phyloP scores from a whole-genome alignment of 2,113 vertebrate genomes.

The Cynoglossus semilaevis region DNA sequence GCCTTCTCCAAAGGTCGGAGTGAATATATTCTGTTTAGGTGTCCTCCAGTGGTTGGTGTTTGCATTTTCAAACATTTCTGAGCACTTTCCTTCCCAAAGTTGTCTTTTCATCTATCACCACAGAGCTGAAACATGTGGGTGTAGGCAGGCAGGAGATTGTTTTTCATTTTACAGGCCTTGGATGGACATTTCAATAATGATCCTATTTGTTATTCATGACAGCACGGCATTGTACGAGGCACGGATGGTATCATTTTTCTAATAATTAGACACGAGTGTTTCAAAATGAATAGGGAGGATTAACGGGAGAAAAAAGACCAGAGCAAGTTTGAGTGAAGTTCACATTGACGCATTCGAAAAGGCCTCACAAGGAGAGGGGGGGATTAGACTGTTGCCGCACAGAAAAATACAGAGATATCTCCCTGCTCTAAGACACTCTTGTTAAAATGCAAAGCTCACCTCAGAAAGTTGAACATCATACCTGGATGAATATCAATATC shows the following conservation, averaged over 20 bases:
- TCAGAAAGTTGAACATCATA: constrained; percentile 17
- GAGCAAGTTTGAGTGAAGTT: constrained; percentile 26
- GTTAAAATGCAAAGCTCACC: constrained; percentile 47
- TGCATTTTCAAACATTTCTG: constrained; percentile 15
- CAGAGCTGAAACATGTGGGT: constrained; percentile 49
- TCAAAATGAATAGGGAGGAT: constrained; percentile 25
- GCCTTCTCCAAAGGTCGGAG: constrained; percentile 1
- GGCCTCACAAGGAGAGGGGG: constrained; percentile 58
- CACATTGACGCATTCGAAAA: constrained; percentile 46
- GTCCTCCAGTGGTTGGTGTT: constrained; percentile 8
- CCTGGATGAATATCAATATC: too few relatives aligned
- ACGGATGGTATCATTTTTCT: constrained; percentile 32
- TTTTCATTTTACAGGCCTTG: constrained; percentile 46
- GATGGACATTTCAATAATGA: constrained; percentile 67
- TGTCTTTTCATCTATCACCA: constrained; percentile 54
- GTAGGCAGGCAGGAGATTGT: constrained; percentile 49
- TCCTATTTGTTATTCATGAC: constrained; percentile 64
- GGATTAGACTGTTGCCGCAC: constrained; percentile 52
- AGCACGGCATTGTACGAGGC: constrained; percentile 39
- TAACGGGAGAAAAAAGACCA: constrained; percentile 12
- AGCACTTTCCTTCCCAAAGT: constrained; percentile 20
- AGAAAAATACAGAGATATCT: constrained; percentile 41
- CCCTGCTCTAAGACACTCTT: constrained; percentile 50
- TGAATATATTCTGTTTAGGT: constrained; percentile 12
- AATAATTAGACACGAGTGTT: constrained; percentile 47